Base-by-base conservation (phyloP, 2,888 invertebrate genomes). In the Metellina segmentata region DNA sequence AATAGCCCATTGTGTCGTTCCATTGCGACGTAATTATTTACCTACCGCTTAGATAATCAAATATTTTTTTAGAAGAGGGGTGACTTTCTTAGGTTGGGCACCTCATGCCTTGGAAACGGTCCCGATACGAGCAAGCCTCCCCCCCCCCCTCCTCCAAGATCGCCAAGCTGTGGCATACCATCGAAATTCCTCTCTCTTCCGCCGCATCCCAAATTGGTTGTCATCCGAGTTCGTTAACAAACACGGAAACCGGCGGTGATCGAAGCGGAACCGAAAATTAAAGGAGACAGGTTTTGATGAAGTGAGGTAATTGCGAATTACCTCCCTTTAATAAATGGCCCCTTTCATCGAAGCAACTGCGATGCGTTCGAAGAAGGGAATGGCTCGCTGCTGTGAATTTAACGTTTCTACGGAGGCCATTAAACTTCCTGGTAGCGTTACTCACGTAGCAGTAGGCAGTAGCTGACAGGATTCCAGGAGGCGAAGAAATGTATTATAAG, bases 261-360 rank as follows among this genome's bases (percentile, higher is more conserved):
- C 61, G 8, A 61, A 61, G 61, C 61, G 61, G 61, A 16, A 61
- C 61, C 13, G 61, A 16, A 61, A 61, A 61, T 61, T 61, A 61
- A 61, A 61, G 52, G 34, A 70, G 49, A 77, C 69, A 70, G 85
- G 51, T 78, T 74, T 86, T 86, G 78, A 70, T 61, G 85, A 75
- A 61, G 85, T 53, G 85, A 20, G 85, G 74, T 86, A 86, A 86
- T 86, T 86, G 70, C 69, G 49, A 78, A 86, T 74, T 85, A 74
- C 85, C 75, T 53, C 49, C 78, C 16, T 53, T 51, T 75, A 85
- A 75, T 85, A 85, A 85, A 85, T 85, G 48, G 85, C 85, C 53
- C 85, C 85, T 75, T 61, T 85, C 74, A 85, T 85, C 74, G 74
- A 75, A 85, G 74, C 85, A 53, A 82, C 72, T 82, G 85, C 13